phyloP scores from a whole-genome alignment of 1,140 invertebrate genomes.

The Carposina sasakii region DNA sequence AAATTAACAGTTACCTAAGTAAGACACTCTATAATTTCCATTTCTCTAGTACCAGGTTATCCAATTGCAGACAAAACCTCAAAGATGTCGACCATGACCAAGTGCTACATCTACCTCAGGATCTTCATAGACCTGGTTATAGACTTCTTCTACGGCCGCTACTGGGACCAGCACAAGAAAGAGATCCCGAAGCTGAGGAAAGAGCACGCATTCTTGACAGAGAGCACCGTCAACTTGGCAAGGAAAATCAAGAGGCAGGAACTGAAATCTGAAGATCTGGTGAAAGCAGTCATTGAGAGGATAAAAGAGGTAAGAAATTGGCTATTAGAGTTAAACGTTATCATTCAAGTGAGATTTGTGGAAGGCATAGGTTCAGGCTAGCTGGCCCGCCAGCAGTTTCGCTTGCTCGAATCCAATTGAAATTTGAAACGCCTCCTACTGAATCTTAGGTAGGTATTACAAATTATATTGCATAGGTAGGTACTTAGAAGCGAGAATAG shows the following conservation, averaged over 20 bases:
- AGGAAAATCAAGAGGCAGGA: constrained; percentile 77
- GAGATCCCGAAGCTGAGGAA: constrained; percentile 72
- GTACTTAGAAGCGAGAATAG: neutral
- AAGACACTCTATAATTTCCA: no score
- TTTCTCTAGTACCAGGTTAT: no score
- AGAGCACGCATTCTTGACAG: constrained; percentile 74
- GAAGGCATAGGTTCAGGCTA: no score
- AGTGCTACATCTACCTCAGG: constrained; percentile 36
- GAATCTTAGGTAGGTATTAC: no score
- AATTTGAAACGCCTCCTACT: no score
- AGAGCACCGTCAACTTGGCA: constrained; percentile 78
- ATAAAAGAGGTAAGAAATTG: constrained; percentile 79
- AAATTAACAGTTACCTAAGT: no score
- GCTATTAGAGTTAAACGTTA: constrained; percentile 5
- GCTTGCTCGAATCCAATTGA: no score
- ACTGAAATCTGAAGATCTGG: constrained; percentile 80
- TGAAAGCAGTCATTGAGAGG: constrained; percentile 82
- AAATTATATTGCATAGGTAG: neutral
- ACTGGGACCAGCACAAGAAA: constrained; percentile 72
- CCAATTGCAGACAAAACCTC: no score
- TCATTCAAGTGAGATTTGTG: neutral
- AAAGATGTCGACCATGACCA: no score
- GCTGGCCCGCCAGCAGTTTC: no score
- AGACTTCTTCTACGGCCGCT: constrained; percentile 63
- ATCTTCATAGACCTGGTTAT: constrained; percentile 47